These are phyloP conservation scores for Syngnathus scovelli DNA, from an alignment of 2,113 vertebrate genomes.

Conservation along the genomic window DNA sequence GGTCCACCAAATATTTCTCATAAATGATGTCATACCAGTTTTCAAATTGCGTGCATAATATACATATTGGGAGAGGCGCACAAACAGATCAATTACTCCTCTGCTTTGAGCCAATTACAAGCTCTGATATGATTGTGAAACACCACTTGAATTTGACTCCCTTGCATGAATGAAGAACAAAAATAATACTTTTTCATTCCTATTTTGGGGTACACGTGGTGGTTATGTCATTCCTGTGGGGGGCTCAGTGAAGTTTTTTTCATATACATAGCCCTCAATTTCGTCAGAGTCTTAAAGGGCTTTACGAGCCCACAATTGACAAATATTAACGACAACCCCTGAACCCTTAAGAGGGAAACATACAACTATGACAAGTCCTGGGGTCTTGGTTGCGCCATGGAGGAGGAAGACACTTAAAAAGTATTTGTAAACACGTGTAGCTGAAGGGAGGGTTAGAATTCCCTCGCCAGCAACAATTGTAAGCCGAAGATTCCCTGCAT, in stretches of 20 bases:
- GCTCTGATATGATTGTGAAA: background rate
- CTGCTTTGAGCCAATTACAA: background rate
- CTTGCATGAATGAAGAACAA: background rate
- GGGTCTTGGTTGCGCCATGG: background rate
- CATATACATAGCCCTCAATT: too few relatives aligned
- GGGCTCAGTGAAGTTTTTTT: too few relatives aligned
- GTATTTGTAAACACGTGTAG: slow-evolving; percentile 41
- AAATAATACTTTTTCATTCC: background rate
- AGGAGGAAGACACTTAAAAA: slow-evolving; percentile 42
- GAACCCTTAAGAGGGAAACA: background rate
- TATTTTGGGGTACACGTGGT: background rate
- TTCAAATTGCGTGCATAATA: background rate
- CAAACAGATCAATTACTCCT: background rate
- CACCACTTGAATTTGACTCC: background rate
- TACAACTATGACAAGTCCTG: background rate
- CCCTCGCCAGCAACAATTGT: slow-evolving; percentile 38
- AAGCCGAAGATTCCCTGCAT: slow-evolving; percentile 61
- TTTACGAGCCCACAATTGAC: too few relatives aligned
- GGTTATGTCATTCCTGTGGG: background rate
- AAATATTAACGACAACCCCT: too few relatives aligned
- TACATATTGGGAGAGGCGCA: background rate
- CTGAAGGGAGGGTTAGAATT: slow-evolving; percentile 29
- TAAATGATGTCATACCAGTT: background rate
- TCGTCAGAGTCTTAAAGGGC: too few relatives aligned
- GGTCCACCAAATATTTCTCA: background rate